These are phyloP conservation scores for Synanceia verrucosa DNA, from an alignment of 2,797 vertebrate genomes.

Conservation along the genomic window DNA sequence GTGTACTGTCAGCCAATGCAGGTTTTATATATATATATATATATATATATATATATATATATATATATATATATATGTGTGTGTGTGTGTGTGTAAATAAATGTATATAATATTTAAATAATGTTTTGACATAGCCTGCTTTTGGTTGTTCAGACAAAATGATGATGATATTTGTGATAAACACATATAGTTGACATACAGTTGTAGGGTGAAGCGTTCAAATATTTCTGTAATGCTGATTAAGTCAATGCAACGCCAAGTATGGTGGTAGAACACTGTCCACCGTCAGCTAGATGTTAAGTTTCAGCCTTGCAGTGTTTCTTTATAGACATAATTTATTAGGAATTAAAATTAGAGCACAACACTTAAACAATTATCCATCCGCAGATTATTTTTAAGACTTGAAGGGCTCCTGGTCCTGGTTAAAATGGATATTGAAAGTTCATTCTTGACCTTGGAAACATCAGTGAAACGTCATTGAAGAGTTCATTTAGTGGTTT, in stretches of 20 bases:
- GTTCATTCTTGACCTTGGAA: neutral
- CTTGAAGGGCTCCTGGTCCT: neutral
- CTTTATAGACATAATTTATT: neutral
- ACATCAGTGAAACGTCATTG: neutral
- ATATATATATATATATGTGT: too few relatives aligned
- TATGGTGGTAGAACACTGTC: neutral
- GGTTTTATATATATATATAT: too few relatives aligned
- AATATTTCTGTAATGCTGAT: neutral
- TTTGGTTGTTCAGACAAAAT: neutral
- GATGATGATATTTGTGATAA: neutral
- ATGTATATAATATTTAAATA: too few relatives aligned
- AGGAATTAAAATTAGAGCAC: neutral
- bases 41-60: too few relatives aligned
- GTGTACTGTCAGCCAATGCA: neutral
- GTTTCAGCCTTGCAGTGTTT: neutral
- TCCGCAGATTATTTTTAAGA: neutral
- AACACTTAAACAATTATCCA: too few relatives aligned
- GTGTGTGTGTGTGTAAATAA: too few relatives aligned
- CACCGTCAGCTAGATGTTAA: neutral
- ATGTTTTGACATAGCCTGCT: neutral
- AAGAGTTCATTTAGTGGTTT: neutral
- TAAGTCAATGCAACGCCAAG: neutral
- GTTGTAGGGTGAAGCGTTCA: neutral
- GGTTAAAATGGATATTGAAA: neutral
- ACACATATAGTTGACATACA: neutral